phyloP scores from a whole-genome alignment of 2,888 invertebrate genomes.

The Melipona beecheii region DNA sequence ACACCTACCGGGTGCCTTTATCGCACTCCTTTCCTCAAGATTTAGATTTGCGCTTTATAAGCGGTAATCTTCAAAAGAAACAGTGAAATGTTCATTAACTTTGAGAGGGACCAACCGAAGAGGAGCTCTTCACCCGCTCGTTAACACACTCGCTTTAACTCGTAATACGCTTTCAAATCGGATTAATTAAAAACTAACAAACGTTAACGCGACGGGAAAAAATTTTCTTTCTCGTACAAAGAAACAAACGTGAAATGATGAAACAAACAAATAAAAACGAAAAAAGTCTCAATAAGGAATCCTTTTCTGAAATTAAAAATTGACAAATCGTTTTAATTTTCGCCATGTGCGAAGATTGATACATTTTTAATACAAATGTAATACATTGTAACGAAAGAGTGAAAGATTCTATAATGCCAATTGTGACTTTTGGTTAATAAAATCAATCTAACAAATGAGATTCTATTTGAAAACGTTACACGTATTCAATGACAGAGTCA shows the following conservation, averaged over 20 bases:
- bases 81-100: not conserved
- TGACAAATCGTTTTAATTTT: too few relatives aligned
- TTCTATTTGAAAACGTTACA: too few relatives aligned
- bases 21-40: not conserved
- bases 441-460: too few relatives aligned
- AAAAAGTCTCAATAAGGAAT: not conserved
- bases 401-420: too few relatives aligned
- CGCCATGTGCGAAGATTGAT: too few relatives aligned
- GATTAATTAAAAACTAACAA: not conserved
- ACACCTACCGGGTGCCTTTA: not conserved
- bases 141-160: not conserved
- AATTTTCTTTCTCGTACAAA: too few relatives aligned
- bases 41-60: conserved; percentile 8
- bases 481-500: too few relatives aligned
- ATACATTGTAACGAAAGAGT: too few relatives aligned
- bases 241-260: not conserved
- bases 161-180: not conserved
- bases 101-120: not conserved
- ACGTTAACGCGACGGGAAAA: not conserved
- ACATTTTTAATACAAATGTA: too few relatives aligned
- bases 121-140: not conserved
- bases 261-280: too few relatives aligned
- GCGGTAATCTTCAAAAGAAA: not conserved
- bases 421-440: too few relatives aligned
- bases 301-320: too few relatives aligned